phyloP scores from a whole-genome alignment of 2,888 invertebrate species.

The Argyra leucocephala region DNA sequence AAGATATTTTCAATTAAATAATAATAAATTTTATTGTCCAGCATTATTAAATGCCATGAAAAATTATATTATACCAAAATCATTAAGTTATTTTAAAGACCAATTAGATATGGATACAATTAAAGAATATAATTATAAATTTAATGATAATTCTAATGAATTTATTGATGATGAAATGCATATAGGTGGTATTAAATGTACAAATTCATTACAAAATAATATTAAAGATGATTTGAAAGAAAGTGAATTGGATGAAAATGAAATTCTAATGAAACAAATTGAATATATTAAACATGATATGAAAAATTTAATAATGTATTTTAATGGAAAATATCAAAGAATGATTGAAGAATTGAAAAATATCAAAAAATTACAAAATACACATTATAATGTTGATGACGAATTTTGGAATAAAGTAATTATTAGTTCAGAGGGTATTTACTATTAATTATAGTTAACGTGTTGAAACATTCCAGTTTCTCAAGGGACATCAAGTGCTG shows the following conservation, averaged over 20 bases:
- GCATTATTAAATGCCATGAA: background rate
- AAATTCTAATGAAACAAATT: background rate
- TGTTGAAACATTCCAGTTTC: too few species aligned
- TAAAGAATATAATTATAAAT: background rate
- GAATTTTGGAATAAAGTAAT: background rate
- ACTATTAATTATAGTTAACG: background rate
- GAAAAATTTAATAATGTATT: background rate
- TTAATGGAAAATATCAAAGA: background rate
- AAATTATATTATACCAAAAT: background rate
- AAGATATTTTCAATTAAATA: background rate
- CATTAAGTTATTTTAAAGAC: background rate
- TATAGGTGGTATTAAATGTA: background rate
- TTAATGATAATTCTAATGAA: background rate
- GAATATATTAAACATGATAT: background rate
- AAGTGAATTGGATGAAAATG: background rate
- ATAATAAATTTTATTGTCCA: background rate
- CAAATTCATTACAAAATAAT: background rate
- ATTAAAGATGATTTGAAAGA: background rate
- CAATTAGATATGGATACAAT: background rate
- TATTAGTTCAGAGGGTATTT: background rate
- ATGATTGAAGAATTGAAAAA: background rate
- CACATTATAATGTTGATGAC: background rate
- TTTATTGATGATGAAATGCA: background rate
- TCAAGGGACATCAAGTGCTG: too few species aligned
- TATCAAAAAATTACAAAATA: background rate